Evolutionary conservation across 2,113 vertebrate genomes (phyloP), one percentile per base, ranked within the genome.

Genomic region (Salvator merianae): DNA sequence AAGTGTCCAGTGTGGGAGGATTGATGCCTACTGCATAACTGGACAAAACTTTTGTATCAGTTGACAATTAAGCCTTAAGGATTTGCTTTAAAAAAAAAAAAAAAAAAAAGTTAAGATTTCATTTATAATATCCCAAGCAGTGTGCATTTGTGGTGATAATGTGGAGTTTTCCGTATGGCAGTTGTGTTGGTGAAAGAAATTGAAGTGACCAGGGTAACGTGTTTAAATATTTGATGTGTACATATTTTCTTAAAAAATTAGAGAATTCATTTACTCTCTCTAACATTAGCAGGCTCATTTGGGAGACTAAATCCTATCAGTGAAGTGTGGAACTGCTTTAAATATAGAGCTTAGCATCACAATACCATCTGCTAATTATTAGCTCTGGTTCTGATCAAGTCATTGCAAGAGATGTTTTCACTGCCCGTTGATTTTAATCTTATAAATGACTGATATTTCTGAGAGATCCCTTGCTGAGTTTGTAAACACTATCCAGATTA

Each of bases 371-470:
- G 77, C 88, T 83, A 66, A 86, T 89, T 90, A 84, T 86, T 93
- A 85, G 88, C 91, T 87, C 83, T 80, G n/a, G 10, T 88, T 91
- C 83, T 91, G 86, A 91, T 90, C 69, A 91, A 86, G 83, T 30
- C 0, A 1, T 34, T 81, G 55, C 84, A 89, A 89, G 74, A 91
- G 85, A 63, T 63, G 62, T 63, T 78, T 78, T 32, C 32, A 36
- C 55, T 78, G 53, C 28, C 55, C 32, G 6, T 79, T 43, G 77
- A 28, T 22, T 63, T 40, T 30, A 65, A 43, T 6, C 13, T 13
- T 28, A 78, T 78, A 14, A 28, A 18, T 6, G 53, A 22, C 20
- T 62, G 28, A 73, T 62, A n/a, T 20, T 86, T 89, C 79, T 84
- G 70, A 89, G 79, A 47, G 86, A 83, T 75, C 77, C 83, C 22